Conservation (phyloP, 1,140 invertebrate species). For the Saxidomus purpurata region DNA sequence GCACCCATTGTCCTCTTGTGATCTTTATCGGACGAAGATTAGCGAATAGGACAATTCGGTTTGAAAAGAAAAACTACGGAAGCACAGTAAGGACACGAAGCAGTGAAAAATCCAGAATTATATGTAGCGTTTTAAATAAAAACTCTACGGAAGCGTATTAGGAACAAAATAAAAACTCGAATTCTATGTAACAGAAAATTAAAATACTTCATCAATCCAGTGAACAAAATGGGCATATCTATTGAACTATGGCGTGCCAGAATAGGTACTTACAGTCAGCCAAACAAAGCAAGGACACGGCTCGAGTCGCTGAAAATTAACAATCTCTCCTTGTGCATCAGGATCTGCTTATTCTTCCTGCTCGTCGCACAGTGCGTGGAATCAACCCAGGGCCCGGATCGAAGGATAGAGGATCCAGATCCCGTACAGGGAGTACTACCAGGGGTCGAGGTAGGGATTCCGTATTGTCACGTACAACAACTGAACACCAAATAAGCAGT, state of each 20-base stretch:
- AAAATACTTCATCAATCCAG: too few species aligned
- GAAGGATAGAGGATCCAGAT: neutral
- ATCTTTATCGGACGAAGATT: too few species aligned
- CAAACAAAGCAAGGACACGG: neutral
- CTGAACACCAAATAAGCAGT: neutral
- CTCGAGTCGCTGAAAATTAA: neutral
- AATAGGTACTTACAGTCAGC: neutral
- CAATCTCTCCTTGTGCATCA: neutral
- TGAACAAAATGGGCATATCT: neutral
- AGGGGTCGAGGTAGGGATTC: neutral
- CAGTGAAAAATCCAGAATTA: too few species aligned
- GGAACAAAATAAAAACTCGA: too few species aligned
- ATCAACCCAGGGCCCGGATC: neutral
- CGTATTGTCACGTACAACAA: neutral
- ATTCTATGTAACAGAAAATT: too few species aligned
- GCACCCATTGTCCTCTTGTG: too few species aligned
- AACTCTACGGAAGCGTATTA: too few species aligned
- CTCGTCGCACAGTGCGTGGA: neutral
- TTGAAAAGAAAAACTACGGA: too few species aligned
- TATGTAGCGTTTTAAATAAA: too few species aligned
- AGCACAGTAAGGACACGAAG: too few species aligned
- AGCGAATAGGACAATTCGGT: too few species aligned
- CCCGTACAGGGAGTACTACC: neutral
- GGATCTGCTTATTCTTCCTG: neutral
- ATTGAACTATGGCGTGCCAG: neutral